A percentile compares a stretch with the other conserved stretches of the same genome.
phyloP scores from a whole-genome alignment of 1,140 invertebrate species.

The Danaus melanippus region DNA sequence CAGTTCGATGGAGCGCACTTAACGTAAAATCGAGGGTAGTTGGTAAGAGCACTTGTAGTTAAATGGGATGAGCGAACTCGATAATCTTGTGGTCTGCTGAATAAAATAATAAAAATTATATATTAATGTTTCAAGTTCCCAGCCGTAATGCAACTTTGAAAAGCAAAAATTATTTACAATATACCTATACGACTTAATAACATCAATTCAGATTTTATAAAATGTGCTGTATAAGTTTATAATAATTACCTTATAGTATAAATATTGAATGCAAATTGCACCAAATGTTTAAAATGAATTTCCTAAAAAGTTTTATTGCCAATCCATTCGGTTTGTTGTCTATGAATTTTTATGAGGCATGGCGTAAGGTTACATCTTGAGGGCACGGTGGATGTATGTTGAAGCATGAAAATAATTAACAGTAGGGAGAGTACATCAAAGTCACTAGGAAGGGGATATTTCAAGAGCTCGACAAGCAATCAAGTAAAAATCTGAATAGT shows the following conservation, averaged over 20 bases:
- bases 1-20: conserved; percentile 36
- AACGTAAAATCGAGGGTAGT: conserved; percentile 45
- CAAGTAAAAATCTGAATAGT: conserved; percentile 71
- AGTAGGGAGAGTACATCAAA: conserved; percentile 64
- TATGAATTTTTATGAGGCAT: conserved; percentile 58
- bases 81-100: conserved; percentile 43
- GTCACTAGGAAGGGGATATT: conserved; percentile 63
- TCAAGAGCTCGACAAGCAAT: conserved; percentile 69
- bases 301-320: conserved; percentile 16
- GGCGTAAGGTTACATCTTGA: conserved; percentile 42
- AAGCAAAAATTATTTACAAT: no score
- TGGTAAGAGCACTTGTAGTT: conserved; percentile 39
- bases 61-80: conserved; percentile 48
- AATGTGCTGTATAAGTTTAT: no score
- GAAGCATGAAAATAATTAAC: conserved; percentile 69
- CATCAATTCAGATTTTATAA: no score
- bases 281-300: conserved; percentile 11
- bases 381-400: conserved; percentile 42
- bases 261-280: no score
- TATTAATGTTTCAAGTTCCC: no score
- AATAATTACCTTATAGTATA: no score
- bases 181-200: no score
- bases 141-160: no score
- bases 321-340: conserved; percentile 24
- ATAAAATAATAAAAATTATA: conserved; percentile 6